Base-by-base conservation (phyloP, 2,113 vertebrate genomes). In the Serinus canaria region DNA sequence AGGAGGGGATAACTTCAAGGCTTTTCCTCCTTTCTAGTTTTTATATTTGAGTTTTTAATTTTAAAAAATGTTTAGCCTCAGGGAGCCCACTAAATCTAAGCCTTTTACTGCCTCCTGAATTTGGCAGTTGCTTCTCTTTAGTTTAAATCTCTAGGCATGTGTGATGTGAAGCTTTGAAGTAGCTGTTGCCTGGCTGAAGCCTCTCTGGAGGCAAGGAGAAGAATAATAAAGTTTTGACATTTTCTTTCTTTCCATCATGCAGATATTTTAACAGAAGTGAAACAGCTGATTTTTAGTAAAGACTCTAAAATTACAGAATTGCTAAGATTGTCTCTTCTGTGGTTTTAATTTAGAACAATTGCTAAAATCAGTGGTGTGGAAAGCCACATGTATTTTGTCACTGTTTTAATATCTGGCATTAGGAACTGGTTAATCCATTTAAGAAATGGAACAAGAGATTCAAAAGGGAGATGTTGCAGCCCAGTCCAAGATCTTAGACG, bases 151-250 rank as follows among this genome's bases (percentile, higher is more conserved):
- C 79, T 78, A 89, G 86, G 62, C 80, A 43, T 56, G 64, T 81
- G 69, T 7, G 4, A 13, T 67, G n/a, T 35, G 79, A 89, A 83
- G 76, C 94, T 96, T 92, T 97, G 94, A 96, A 95, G 66, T 92
- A 92, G 72, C 72, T 92, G 47, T 75, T 94, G 90, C 33, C 72
- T 89, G 72, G 24, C 47, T 83, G 79, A 90, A 90, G 16, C 56
- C 73, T 88, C 93, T 92, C 79, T 81, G 28, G 69, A 64, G 69
- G 5, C 67, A 63, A 53, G 47, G 39, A 76, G 39, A 58, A 90
- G 47, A 56, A 83, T 83, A 89, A 87, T 81, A 62, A 91, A 86
- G 20, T 90, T 92, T 60, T 83, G 72, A 55, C 68, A 43, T 66
- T 66, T 89, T 68, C 24, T 30, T 62, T 75, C 31, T 77, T 94